Conservation (phyloP, 2,888 invertebrate species). For the Cheilosia pagana region DNA sequence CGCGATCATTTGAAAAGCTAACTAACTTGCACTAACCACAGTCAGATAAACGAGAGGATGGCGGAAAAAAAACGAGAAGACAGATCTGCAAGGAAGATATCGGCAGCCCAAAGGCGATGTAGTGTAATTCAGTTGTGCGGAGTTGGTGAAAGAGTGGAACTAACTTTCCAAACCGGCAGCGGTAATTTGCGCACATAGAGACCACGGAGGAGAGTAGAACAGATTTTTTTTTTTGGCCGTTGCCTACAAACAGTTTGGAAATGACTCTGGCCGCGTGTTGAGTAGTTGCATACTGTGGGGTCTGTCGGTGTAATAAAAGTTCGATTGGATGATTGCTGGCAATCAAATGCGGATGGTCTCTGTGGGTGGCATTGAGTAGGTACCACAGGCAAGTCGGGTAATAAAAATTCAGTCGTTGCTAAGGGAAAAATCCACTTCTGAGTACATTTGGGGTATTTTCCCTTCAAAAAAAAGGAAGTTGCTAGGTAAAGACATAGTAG, state of each 20-base stretch:
- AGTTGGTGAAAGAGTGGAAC: conserved; percentile 29
- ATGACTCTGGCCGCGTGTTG: conserved; percentile 14
- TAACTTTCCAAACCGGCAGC: conserved; percentile 55
- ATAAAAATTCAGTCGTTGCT: too few relatives aligned
- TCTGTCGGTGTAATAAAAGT: conserved; percentile 14
- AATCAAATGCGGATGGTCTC: not conserved
- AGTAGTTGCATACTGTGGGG: conserved; percentile 32
- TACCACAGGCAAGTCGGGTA: not conserved
- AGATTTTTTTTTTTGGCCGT: conserved; percentile 7
- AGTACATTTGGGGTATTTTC: too few relatives aligned
- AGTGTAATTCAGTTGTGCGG: conserved; percentile 46
- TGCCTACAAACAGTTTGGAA: not conserved
- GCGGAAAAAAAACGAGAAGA: not conserved
- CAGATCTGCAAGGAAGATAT: conserved; percentile 57
- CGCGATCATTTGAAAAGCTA: conserved; percentile 37
- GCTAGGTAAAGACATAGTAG: too few relatives aligned
- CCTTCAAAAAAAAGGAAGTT: too few relatives aligned
- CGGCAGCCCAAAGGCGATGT: conserved; percentile 44
- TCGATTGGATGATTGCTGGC: not conserved
- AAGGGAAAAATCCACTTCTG: too few relatives aligned
- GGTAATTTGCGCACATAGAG: conserved; percentile 55
- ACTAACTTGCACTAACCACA: conserved; percentile 44
- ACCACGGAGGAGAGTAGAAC: conserved; percentile 27
- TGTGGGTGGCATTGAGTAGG: not conserved
- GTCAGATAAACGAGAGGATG: not conserved